Evolutionary conservation across 2,113 vertebrate genomes (phyloP), one percentile per base, ranked within the genome.

Genomic region (Sylvilagus bachmani): DNA sequence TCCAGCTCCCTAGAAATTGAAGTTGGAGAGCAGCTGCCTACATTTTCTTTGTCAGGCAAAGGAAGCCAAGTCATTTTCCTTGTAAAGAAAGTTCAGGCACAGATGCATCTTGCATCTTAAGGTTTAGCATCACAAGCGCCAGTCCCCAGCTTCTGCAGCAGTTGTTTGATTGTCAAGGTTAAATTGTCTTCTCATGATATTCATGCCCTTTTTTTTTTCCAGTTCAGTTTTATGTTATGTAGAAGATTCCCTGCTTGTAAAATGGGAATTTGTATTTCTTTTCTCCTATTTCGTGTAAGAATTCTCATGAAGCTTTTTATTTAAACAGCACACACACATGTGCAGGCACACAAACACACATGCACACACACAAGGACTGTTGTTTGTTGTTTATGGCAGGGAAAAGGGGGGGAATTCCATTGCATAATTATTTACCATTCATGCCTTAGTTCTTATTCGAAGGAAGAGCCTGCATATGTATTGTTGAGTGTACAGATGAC

Each of bases 71-170:
- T 95, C 31, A 58, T 96, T 94, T 90, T 89, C 27, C 64, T 55
- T n/a, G 31, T 80, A 33, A 64, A 96, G 88, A 96, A 97, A 98
- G 98, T 97, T 97, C 62, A 79, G 67, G 70, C 74, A 70, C 89
- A 85, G 90, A 67, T 82, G 49, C 4, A 85, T 71, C 78, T 86
- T 62, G 24, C 27, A 10, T 93, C 81, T 62, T 6, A 17, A 89
- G 92, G 44, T n/a, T 51, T 55, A 69, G 49, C 87, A 44, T 91
- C 44, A 77, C 71, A 74, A 22, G 49, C 1, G 5, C 73, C 90
- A 0, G 17, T 79, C 80, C 69, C 93, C 66, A 89, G 91, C 96
- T 94, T 90, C 80, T 86, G 89, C 92, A 96, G 85, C 29, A 77
- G 10, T 94, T 95, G 53, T 97, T 87, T 89, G 93, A 86, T 94